Base-by-base conservation (phyloP, 2,888 invertebrate genomes). In the Trichopoda pennipes region DNA sequence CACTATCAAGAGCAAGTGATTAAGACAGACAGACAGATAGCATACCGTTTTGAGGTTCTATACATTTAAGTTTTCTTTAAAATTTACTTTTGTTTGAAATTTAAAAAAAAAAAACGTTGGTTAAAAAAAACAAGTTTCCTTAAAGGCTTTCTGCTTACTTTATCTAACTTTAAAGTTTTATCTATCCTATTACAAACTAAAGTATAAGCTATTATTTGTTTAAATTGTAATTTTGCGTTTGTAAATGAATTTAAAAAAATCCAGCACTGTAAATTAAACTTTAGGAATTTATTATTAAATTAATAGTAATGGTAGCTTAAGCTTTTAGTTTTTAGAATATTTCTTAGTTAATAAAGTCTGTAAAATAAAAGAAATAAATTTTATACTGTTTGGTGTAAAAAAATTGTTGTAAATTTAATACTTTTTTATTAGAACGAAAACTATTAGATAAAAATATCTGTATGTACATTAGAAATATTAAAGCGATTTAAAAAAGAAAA, bases 291-390 rank as follows among this genome's bases (percentile, higher is more conserved):
- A 70, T n/a, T 49, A 44, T 61, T 63, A 49, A 64, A 21, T 49
- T 32, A 35, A 32, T 78, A 64, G 49, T 60, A 66, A 53, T 38
- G n/a, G 38, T 28, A 51, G 23, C 49, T 69, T 70, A 70, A 64
- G 38, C 56, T 19, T 42, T 47, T 49, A 47, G 63, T 32, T 69
- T 66, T 63, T 56, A 21, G 42, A 56, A 58, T 70, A 55, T 35
- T 69, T 55, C 28, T 55, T 28, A 70, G 70, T 63, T 77, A 49
- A 51, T 49, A 21, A 49, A 68, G 42, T 56, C 19, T 51, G 44
- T 72, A 66, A 53, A 68, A 53, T 74, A 64, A 74, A 17, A 70
- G 74, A 60, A 60, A 78, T 81, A 74, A 74, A 53, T 21, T 81
- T 73, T 77, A 64, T 81, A 81, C 63, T 58, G 78, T 23, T 28